These are phyloP conservation scores for Anguilla obscura DNA, from an alignment of 2,797 vertebrate genomes.

Conservation along the genomic window DNA sequence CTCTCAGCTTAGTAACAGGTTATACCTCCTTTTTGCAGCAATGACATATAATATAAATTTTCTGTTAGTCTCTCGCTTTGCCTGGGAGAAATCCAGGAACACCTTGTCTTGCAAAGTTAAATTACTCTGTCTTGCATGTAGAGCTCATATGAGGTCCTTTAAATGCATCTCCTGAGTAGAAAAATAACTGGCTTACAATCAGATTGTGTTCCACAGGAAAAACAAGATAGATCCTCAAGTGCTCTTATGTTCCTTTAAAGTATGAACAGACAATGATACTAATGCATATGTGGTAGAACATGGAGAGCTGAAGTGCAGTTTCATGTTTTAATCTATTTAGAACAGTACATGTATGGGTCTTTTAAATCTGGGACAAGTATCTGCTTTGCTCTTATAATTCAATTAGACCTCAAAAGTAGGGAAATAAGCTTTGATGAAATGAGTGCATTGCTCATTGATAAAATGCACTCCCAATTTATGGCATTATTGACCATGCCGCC, in stretches of 20 bases:
- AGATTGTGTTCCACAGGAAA: not conserved
- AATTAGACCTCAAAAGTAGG: slow-evolving; percentile 14
- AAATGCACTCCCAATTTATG: slow-evolving; percentile 10
- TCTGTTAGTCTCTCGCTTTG: too few relatives aligned
- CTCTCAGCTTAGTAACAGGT: too few relatives aligned
- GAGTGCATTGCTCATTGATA: slow-evolving; percentile 29
- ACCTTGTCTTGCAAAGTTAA: too few relatives aligned
- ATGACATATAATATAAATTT: too few relatives aligned
- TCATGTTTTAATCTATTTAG: not conserved
- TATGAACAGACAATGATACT: not conserved
- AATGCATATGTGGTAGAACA: not conserved
- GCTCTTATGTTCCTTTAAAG: not conserved
- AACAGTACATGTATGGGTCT: not conserved
- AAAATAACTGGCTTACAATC: too few relatives aligned
- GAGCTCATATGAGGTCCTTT: too few relatives aligned
- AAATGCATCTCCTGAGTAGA: too few relatives aligned
- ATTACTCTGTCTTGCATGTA: too few relatives aligned
- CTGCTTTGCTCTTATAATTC: not conserved
- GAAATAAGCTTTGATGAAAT: slow-evolving; percentile 43
- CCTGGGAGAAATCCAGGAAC: too few relatives aligned
- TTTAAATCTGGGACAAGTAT: not conserved
- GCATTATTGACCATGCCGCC: not conserved
- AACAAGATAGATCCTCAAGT: not conserved
- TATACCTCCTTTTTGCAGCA: too few relatives aligned
- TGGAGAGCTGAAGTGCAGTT: not conserved